phyloP scores from a whole-genome alignment of 2,888 invertebrate species.

The Hydrotaea cyrtoneurina region DNA sequence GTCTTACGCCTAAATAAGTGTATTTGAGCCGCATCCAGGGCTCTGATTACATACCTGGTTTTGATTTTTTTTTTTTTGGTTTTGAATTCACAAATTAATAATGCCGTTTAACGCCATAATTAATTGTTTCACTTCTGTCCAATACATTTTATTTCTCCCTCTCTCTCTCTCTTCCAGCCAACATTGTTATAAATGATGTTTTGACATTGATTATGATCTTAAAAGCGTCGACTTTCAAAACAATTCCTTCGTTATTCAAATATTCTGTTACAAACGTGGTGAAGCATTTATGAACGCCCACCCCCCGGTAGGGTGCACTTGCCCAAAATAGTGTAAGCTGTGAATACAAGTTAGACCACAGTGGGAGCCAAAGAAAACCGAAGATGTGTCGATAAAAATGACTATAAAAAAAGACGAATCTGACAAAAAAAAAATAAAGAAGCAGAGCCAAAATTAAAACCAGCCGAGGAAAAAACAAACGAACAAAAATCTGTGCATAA shows the following conservation, averaged over 20 bases:
- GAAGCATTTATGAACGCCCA: background rate
- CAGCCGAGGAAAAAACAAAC: background rate
- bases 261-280: background rate
- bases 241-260: background rate
- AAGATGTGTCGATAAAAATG: background rate
- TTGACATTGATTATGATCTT: constrained; percentile 23
- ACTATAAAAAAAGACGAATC: too few species aligned
- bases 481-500: background rate
- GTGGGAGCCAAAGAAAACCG: background rate
- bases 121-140: constrained; percentile 13
- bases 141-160: background rate
- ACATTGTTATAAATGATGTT: background rate
- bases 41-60: too few species aligned
- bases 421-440: too few species aligned
- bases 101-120: too few species aligned
- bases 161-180: too few species aligned
- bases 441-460: background rate
- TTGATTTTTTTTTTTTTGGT: too few species aligned
- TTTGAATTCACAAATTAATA: too few species aligned
- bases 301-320: background rate
- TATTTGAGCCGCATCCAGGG: too few species aligned
- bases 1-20: too few species aligned
- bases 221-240: background rate
- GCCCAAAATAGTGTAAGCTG: background rate
- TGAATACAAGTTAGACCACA: background rate